Evolutionary conservation across 2,797 vertebrate species (phyloP), one percentile per base, ranked within the genome.

Genomic region (Melanogrammus aeglefinus): DNA sequence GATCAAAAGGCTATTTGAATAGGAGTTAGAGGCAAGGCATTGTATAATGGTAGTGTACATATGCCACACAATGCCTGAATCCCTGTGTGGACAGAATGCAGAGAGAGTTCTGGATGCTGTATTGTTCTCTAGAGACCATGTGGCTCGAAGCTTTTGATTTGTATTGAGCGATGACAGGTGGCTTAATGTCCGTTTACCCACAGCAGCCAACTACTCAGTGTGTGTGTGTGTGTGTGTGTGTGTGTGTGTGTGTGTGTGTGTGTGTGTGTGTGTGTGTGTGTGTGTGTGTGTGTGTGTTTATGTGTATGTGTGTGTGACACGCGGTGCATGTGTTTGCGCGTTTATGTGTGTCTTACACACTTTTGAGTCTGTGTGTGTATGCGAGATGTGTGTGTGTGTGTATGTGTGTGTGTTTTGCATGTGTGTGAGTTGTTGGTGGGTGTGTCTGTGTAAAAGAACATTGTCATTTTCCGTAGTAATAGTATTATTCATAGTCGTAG

Each of bases 91-190:
- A 80, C 81, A 63, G 79, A 87, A 79, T 74, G 35, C 29, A 76
- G 76, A 81, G 90, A 88, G 76, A 4, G 41, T 92, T 93, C 90
- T 87, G 72, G 90, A 85, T 70, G 78, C 78, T 87, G n/a, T 89
- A 81, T 87, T 92, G 86, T 91, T 83, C 85, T 74, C 76, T 80
- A 78, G 77, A 16, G 77, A 86, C n/a, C 79, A 85, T 83, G 86
- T 85, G 87, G 87, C 90, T 82, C 74, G 9, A 24, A 36, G 75
- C 21, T 77, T 75, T 85, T 71, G 76, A 78, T 84, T 84, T 80
- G 81, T 81, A 86, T 24, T 81, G 86, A 82, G 73, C 86, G 35
- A 76, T 86, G 82, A 83, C 83, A 88, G 85, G 85, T 85, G 85
- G 81, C 79, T 78, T 81, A 36, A 83, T 79, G 57, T n/a, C 57